A percentile compares a stretch with the other conserved stretches of the same genome.
Conservation (phyloP, 2,888 invertebrate species). For the Conus canariensis region DNA sequence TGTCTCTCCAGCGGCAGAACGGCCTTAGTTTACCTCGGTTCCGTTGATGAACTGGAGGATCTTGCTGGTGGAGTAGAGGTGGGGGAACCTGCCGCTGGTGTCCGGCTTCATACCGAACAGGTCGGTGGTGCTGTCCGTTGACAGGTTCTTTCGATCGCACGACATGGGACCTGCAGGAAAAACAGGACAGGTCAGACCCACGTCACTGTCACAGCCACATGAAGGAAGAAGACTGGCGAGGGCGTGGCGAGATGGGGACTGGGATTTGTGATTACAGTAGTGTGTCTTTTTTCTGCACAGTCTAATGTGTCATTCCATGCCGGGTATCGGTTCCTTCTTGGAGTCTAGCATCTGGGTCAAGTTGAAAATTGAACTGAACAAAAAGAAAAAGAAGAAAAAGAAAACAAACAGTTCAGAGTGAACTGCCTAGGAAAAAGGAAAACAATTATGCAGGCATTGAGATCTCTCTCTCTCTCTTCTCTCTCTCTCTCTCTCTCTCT, state of each 20-base stretch:
- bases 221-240: not conserved
- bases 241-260: no score
- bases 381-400: no score
- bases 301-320: no score
- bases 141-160: not conserved
- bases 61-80: constrained; percentile 5
- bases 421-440: no score
- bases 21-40: not conserved
- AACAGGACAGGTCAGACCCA: not conserved
- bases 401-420: no score
- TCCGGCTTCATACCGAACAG: constrained; percentile 1
- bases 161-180: not conserved
- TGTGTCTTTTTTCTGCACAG: no score
- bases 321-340: no score
- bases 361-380: no score
- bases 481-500: constrained; percentile 17
- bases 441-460: no score
- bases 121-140: not conserved
- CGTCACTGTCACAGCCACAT: not conserved
- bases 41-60: constrained; percentile 27
- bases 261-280: no score
- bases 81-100: not conserved
- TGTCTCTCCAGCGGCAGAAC: no score
- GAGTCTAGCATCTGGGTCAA: no score
- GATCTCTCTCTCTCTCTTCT: not conserved